Percentiles rank a stretch among this genome's conserved stretches.
Evolutionary conservation across 2,113 vertebrate genomes (phyloP).

Genomic region (Psilopogon haemacephalus): DNA sequence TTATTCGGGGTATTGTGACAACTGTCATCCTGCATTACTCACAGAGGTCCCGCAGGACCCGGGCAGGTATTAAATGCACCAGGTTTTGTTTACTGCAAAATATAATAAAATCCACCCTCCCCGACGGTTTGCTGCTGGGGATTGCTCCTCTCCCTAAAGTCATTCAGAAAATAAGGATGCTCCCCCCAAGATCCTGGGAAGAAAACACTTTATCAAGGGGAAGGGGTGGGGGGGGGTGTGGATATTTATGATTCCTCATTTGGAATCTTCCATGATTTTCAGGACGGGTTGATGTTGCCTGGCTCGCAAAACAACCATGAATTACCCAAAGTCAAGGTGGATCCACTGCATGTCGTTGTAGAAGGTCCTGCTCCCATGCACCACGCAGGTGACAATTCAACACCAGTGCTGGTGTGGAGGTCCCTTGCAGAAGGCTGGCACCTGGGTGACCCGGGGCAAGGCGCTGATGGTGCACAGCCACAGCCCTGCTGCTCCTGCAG

Average conservation of each 20-base stretch:
- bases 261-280: background rate
- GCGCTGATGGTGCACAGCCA: fast-evolving
- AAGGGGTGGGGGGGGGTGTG: too few relatives aligned
- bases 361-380: background rate
- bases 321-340: background rate
- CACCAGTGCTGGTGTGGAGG: background rate
- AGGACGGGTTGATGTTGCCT: background rate
- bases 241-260: background rate
- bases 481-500: background rate
- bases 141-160: constrained; percentile 65
- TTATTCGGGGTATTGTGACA: constrained; percentile 72
- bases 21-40: constrained; percentile 77
- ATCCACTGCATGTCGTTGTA: fast-evolving
- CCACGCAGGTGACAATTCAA: fast-evolving
- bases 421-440: background rate
- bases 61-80: constrained; percentile 72
- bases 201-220: constrained; percentile 17
- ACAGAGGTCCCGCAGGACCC: constrained; percentile 66
- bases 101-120: constrained; percentile 72
- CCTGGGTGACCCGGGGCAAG: background rate
- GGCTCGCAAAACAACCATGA: background rate
- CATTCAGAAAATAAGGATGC: constrained; percentile 74
- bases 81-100: constrained; percentile 75
- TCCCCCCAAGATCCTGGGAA: background rate
- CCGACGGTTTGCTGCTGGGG: constrained; percentile 36